Base-by-base conservation (phyloP, 2,797 vertebrate genomes). In the Rhyacichthys aspro region DNA sequence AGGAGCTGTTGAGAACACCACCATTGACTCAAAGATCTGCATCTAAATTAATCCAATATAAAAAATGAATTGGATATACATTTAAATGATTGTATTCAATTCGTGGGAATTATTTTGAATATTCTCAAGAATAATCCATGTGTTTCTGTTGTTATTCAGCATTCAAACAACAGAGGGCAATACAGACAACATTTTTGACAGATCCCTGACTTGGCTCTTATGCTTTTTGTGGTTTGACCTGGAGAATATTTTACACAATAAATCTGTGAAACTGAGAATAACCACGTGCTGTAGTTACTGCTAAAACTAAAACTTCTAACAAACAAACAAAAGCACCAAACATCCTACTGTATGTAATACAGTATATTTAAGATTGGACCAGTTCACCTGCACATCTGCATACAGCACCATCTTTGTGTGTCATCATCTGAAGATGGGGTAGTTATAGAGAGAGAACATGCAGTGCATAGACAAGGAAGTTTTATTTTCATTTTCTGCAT, bases 401-500 rank as follows among this genome's bases (percentile, higher is more conserved):
- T 36, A 34, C 19, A 36, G 23, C 43, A 8, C 6, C 16, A 33
- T 39, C 46, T 42, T 48, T 36, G 10, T 11, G n/a, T 8, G 9
- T 16, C 17, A 6, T 11, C n/a, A 50, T 36, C 10, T 11, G 19
- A 34, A 34, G 17, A 17, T 14, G n/a, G 55, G 68, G 42, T 53
- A 39, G 50, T 41, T 55, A 59, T 63, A 68, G 84, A 36, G 54
- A 89, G 78, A 76, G 79, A 82, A 90, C 83, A 80, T 79, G 89
- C 88, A 89, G 84, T 93, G 92, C 92, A 93, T 94, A 93, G 93
- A 93, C 93, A 93, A 93, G 92, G 88, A 92, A 86, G 79, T 90
- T 94, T 92, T 89, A 91, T 91, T 93, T 52, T 91, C 33, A 85
- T 83, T 91, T 90, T 86, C 85, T 91, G 86, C 89, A 86, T 79